A percentile compares a stretch with the other conserved stretches of the same genome.
These are phyloP conservation scores for Dendrolimus kikuchii DNA, from an alignment of 1,140 invertebrate species.

Conservation along the genomic window DNA sequence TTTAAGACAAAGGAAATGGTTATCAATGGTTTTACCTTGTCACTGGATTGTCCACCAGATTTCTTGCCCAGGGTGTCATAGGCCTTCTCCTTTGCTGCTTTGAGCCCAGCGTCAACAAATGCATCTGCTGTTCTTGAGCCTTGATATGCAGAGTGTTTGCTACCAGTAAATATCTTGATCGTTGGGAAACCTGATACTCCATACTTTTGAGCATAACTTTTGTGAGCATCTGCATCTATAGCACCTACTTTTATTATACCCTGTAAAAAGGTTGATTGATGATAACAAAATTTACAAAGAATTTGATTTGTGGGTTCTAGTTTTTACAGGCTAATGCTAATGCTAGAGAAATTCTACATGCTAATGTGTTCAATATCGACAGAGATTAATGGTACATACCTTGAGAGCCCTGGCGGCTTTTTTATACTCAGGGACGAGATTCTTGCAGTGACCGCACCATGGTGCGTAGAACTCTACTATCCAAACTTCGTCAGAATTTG, in stretches of 20 bases:
- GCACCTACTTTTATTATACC: slow-evolving; percentile 95
- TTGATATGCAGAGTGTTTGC: slow-evolving; percentile 92
- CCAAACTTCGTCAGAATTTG: slow-evolving; percentile 90
- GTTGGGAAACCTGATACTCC: slow-evolving; percentile 95
- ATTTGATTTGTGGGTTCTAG: no score
- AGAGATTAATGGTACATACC: slow-evolving; percentile 58
- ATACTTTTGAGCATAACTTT: slow-evolving; percentile 85
- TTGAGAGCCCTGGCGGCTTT: slow-evolving; percentile 92
- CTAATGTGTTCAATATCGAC: neutral
- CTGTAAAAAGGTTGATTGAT: slow-evolving; percentile 58
- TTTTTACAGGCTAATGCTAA: no score
- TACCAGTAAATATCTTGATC: slow-evolving; percentile 93
- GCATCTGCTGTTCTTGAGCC: slow-evolving; percentile 89
- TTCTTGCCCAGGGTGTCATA: slow-evolving; percentile 78
- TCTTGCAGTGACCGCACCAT: slow-evolving; percentile 93
- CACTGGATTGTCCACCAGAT: slow-evolving; percentile 43
- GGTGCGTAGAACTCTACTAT: slow-evolving; percentile 96
- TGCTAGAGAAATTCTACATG: neutral
- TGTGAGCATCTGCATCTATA: slow-evolving; percentile 93
- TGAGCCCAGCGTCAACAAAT: slow-evolving; percentile 88
- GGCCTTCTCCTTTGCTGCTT: slow-evolving; percentile 80
- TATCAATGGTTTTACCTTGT: slow-evolving; percentile 49
- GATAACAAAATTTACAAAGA: no score
- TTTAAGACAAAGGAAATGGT: slow-evolving; percentile 14
- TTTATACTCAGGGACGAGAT: slow-evolving; percentile 88